Conservation (phyloP, 2,888 invertebrate genomes). For the Platypus cylindrus region DNA sequence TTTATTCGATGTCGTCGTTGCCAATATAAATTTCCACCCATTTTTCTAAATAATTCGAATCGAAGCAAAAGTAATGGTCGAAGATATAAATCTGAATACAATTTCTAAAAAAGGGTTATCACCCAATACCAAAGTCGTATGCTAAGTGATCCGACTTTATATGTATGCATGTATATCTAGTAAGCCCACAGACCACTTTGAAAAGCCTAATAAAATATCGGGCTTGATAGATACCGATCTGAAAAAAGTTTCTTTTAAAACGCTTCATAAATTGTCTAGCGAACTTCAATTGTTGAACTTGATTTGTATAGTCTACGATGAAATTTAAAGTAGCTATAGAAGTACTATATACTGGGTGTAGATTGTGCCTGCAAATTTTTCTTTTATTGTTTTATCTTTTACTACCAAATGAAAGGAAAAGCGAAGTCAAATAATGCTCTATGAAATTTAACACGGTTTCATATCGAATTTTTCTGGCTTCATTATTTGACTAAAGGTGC, state of each 20-base stretch:
- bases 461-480: too few relatives aligned
- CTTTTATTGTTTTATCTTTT: too few relatives aligned
- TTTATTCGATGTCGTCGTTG: too few relatives aligned
- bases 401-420: too few relatives aligned
- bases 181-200: conserved; percentile 15
- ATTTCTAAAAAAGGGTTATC: conserved; percentile 17
- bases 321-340: conserved; percentile 13
- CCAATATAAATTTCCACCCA: too few relatives aligned
- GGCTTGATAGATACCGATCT: conserved; percentile 15
- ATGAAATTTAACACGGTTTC: too few relatives aligned
- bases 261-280: conserved; percentile 16
- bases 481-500: too few relatives aligned
- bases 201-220: conserved; percentile 16
- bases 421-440: too few relatives aligned
- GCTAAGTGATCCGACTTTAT: conserved; percentile 16
- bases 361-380: background rate
- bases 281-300: conserved; percentile 14
- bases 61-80: conserved; percentile 9
- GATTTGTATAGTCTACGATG: conserved; percentile 11
- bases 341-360: conserved; percentile 9
- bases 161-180: conserved; percentile 14
- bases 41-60: too few relatives aligned
- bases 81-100: conserved; percentile 12
- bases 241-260: conserved; percentile 12
- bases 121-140: conserved; percentile 16